Percentiles rank a stretch among this genome's conserved stretches.
These are phyloP conservation scores for Pangasius krempfi DNA, from an alignment of 2,797 vertebrate genomes.

Conservation along the genomic window DNA sequence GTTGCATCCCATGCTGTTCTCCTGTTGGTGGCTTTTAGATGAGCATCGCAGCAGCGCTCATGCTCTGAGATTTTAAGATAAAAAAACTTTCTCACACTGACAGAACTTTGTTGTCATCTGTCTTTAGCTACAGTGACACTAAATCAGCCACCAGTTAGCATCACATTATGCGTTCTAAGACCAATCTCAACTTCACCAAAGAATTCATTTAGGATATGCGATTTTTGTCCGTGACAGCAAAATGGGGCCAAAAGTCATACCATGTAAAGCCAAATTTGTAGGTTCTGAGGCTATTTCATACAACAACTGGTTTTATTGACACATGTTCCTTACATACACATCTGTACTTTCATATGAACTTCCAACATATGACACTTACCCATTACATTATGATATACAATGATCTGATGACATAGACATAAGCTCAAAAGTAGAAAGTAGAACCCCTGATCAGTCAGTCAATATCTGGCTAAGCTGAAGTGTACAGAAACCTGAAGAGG, in stretches of 20 bases:
- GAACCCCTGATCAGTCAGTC: not conserved
- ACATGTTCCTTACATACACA: not conserved
- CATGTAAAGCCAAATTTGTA: not conserved
- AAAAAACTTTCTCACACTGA: not conserved
- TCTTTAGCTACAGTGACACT: not conserved
- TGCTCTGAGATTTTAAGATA: not conserved
- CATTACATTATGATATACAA: not conserved
- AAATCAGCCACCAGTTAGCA: not conserved
- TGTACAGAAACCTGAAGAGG: not conserved
- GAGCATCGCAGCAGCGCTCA: not conserved
- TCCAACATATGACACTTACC: not conserved
- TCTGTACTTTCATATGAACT: not conserved
- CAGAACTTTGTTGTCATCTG: not conserved
- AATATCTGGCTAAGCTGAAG: not conserved
- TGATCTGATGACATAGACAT: not conserved
- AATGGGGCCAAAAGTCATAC: not conserved
- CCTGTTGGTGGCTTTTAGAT: not conserved
- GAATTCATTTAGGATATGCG: not conserved
- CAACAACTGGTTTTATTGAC: not conserved
- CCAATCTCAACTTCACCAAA: not conserved
- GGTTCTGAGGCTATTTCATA: not conserved
- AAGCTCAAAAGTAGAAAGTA: not conserved
- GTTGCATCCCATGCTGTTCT: not conserved
- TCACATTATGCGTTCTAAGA: not conserved
- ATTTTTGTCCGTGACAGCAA: not conserved